Evolutionary conservation across 2,797 vertebrate species (phyloP), one percentile per base, ranked within the genome.

Genomic region (Chromobotia macracanthus): DNA sequence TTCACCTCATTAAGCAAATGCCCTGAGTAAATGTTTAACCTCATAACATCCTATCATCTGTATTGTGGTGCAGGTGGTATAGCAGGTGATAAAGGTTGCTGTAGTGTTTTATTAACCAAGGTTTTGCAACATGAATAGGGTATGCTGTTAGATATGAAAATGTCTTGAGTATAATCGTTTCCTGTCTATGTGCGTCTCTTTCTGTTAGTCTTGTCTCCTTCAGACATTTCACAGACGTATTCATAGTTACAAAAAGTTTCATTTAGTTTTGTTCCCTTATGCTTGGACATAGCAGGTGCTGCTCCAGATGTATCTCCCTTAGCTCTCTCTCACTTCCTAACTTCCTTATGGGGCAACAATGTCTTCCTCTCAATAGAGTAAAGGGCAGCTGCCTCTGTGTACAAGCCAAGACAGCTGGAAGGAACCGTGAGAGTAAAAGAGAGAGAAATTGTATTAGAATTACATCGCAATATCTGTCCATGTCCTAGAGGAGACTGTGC

Each of bases 391-490:
- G 92, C 87, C 82, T 85, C 82, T 76, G 18, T 74, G 77, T 81
- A 80, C 84, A 86, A 89, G 91, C 92, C 91, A 90, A 87, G 90
- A 91, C 92, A 93, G 92, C 91, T 94, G 92, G 75, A 89, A 84
- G 83, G 88, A 87, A 86, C 89, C 83, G 75, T 75, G 83, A 78
- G 87, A 83, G 81, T 44, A 64, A 0, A 48, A 19, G 16, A 55
- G 21, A 60, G 67, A 25, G 55, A 63, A 77, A 55, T 25, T 71
- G 48, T 48, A 86, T 87, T 83, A 88, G 85, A 69, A 87, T 87
- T 86, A 89, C 89, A 87, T 81, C 83, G 80, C 87, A 38, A 81
- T 86, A 89, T 87, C 87, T 90, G 85, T 89, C 87, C 82, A 84
- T 65, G 82, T 90, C 89, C 86, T 85, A 38, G 25, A 84, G 77